phyloP scores from a whole-genome alignment of 2,113 vertebrate species.

The Pipa parva region DNA sequence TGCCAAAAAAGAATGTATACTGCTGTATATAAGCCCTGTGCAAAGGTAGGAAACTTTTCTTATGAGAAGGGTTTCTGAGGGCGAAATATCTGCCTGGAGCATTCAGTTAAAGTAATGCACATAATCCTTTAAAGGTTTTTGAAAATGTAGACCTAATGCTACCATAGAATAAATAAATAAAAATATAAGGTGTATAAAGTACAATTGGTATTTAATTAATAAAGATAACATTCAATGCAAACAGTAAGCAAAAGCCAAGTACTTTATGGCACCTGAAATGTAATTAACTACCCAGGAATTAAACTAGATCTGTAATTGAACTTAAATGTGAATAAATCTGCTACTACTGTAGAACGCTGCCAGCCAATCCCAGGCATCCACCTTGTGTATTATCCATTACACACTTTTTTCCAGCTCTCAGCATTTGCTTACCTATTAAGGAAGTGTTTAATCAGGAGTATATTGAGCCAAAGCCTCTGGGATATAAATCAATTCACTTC shows the following conservation, averaged over 20 bases:
- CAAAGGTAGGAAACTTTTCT: too few species aligned
- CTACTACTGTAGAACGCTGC: constrained; percentile 20
- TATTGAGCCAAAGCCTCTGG: constrained; percentile 14
- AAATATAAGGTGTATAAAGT: too few species aligned
- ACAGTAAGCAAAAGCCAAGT: constrained; percentile 33
- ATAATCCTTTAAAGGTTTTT: too few species aligned
- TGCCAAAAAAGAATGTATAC: too few species aligned
- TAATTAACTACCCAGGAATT: constrained; percentile 42
- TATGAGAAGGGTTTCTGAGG: too few species aligned
- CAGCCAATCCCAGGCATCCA: constrained; percentile 37
- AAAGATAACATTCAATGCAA: constrained; percentile 34
- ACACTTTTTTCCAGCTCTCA: constrained; percentile 36
- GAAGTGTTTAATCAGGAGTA: constrained; percentile 39
- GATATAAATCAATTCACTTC: constrained; percentile 24
- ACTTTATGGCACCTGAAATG: constrained; percentile 40
- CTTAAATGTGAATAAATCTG: constrained; percentile 37
- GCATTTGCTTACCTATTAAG: constrained; percentile 43
- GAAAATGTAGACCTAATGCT: too few species aligned
- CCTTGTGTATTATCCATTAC: constrained; percentile 35
- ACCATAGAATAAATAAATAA: too few species aligned
- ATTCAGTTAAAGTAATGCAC: too few species aligned
- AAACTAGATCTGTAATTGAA: constrained; percentile 42
- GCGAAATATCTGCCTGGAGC: too few species aligned
- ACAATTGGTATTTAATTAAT: constrained; percentile 27
- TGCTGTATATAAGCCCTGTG: too few species aligned